Conservation (phyloP, 2,113 vertebrate genomes). For the Indicator indicator region DNA sequence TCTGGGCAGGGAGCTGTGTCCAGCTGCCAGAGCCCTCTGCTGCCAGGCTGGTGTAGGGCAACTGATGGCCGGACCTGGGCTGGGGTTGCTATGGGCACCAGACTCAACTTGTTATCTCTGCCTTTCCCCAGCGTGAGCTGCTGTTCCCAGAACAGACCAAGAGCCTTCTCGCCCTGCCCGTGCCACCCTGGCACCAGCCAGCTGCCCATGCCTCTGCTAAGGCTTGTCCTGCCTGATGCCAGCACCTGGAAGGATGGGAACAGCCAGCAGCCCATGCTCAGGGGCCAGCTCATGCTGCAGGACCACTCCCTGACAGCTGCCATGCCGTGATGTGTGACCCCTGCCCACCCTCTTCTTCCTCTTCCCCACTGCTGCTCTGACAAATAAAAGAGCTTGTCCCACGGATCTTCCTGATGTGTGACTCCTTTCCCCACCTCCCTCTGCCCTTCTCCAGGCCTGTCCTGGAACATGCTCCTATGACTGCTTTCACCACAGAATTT, state of each 20-base stretch:
- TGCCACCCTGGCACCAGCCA: not conserved
- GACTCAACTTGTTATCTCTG: not conserved
- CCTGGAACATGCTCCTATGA: not conserved
- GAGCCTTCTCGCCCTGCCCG: not conserved
- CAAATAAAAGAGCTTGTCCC: slow-evolving; percentile 24
- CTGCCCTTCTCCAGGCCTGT: not conserved
- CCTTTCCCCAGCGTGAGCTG: not conserved
- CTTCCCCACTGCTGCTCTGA: not conserved
- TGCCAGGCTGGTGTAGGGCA: not conserved
- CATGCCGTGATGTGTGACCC: rapidly evolving
- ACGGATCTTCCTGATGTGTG: not conserved
- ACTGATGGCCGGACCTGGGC: not conserved
- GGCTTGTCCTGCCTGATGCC: not conserved
- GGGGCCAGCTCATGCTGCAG: rapidly evolving
- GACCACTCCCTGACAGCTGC: not conserved
- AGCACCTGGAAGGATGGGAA: not conserved
- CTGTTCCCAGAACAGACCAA: not conserved
- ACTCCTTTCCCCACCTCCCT: not conserved
- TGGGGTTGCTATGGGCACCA: not conserved
- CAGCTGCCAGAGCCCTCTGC: not conserved
- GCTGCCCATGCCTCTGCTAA: not conserved
- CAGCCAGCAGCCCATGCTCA: not conserved
- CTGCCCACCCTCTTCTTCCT: rapidly evolving
- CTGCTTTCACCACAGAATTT: not conserved
- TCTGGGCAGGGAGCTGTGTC: not conserved